Evolutionary conservation across 2,113 vertebrate genomes (phyloP).

Genomic region (Synchiropus splendidus): DNA sequence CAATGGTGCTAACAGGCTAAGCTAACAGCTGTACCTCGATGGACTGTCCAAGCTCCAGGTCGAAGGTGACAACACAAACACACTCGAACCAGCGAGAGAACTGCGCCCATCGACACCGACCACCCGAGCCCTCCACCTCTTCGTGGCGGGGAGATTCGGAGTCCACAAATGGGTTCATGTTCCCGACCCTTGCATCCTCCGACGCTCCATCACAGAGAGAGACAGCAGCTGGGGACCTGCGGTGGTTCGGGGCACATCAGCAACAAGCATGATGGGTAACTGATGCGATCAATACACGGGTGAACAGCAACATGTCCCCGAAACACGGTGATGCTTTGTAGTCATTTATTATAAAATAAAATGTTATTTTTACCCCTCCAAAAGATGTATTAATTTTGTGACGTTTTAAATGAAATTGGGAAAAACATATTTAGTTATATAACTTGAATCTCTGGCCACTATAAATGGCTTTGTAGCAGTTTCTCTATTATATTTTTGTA

Average conservation of each 20-base stretch:
- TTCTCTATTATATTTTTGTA: too few species aligned
- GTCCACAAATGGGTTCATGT: slow-evolving; percentile 57
- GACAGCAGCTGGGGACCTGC: neutral
- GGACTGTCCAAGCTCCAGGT: slow-evolving; percentile 88
- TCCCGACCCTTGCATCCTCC: slow-evolving; percentile 5
- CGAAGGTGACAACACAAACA: slow-evolving; percentile 88
- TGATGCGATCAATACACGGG: too few species aligned
- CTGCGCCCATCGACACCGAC: slow-evolving; percentile 67
- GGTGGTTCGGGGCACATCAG: neutral
- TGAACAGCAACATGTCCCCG: too few species aligned
- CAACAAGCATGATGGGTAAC: too few species aligned
- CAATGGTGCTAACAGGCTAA: neutral
- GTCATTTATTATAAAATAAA: too few species aligned
- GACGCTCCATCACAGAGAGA: too few species aligned
- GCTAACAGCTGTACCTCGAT: slow-evolving; percentile 72
- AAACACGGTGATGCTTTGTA: neutral
- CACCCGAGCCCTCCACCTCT: slow-evolving; percentile 18
- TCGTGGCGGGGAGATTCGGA: slow-evolving; percentile 24
- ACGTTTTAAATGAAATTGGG: too few species aligned
- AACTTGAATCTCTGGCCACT: too few species aligned
- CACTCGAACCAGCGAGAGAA: slow-evolving; percentile 87
- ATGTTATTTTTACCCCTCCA: too few species aligned
- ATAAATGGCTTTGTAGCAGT: too few species aligned
- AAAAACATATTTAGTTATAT: too few species aligned
- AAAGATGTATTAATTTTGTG: too few species aligned